Conservation (phyloP, 1,140 invertebrate species). For the Drosophila bipectinata region DNA sequence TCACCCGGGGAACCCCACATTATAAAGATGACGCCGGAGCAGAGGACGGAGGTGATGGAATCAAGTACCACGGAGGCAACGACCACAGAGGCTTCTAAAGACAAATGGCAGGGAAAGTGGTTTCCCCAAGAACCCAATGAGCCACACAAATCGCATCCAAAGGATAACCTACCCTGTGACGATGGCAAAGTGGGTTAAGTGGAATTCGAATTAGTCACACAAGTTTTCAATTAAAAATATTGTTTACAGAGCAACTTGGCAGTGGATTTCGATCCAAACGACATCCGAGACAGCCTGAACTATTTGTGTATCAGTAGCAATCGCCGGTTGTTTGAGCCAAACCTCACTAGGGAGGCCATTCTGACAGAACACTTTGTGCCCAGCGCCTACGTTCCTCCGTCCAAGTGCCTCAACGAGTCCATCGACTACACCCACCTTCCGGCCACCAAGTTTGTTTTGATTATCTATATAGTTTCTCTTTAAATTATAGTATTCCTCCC, state of each 20-base stretch:
- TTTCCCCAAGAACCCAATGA: conserved; percentile 60
- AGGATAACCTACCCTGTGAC: conserved; percentile 85
- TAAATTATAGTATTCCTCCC: not conserved
- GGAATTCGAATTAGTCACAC: conserved; percentile 2
- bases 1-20: conserved; percentile 38
- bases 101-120: conserved; percentile 18
- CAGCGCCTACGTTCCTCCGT: conserved; percentile 86
- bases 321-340: conserved; percentile 84
- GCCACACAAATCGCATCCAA: conserved; percentile 12
- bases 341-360: conserved; percentile 84
- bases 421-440: conserved; percentile 88
- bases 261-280: conserved; percentile 89
- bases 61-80: not conserved
- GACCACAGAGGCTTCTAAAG: not conserved
- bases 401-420: conserved; percentile 89
- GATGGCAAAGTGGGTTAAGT: conserved; percentile 87
- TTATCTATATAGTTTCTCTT: not conserved
- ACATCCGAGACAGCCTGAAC: conserved; percentile 87
- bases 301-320: conserved; percentile 82
- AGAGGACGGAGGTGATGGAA: not conserved
- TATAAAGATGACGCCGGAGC: not conserved
- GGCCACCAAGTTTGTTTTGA: conserved; percentile 86
- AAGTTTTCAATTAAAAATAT: not conserved
- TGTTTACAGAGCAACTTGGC: conserved; percentile 86
- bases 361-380: conserved; percentile 87